Base-by-base conservation (phyloP, 2,888 invertebrate species). In the Eutolmus rufibarbis region DNA sequence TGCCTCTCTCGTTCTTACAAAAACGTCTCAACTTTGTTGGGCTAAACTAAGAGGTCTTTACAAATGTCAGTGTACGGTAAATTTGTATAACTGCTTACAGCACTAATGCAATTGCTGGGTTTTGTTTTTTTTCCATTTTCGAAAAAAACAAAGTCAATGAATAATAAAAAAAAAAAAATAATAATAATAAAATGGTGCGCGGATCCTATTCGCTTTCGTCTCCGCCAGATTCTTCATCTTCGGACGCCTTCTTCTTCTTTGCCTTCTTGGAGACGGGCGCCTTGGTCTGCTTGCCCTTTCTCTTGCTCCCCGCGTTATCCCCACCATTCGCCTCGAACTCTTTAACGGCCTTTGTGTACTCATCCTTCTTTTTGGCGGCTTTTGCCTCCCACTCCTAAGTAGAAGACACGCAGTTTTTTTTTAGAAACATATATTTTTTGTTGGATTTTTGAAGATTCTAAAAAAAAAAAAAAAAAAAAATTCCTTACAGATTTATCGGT, bases 311-410 rank as follows among this genome's bases (percentile, higher is more conserved):
- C 89, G 92, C 92, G 89, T 93, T 94, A 87, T 94, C 94, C 86
- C 95, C 96, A 76, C 96, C 97, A 89, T 95, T 95, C 19, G 96
- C 96, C 92, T 96, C 96, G 93, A 97, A 99, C 90, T 97, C 98
- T 91, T 96, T 96, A 95, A 99, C 96, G 84, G 96, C 97, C 91
- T 95, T 95, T 88, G 95, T 95, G 92, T 99, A 99, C 89, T 97
- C 96, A 91, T 97, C 97, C 93, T 98, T 99, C 12, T 96, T 96
- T 92, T 96, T 95, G 5, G 95, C 96, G 2, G 97, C 97, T 92
- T 97, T 97, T 88, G 95, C 95, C 90, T 99, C 98, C 97, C 97
- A 99, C 93, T 97, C 96, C 97, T 97, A 37, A 23, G 8, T 12
- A 19, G 23, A 40, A 51, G 23, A 81, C 12, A 79, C 16, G 51